Evolutionary conservation across 2,888 invertebrate species (phyloP), one percentile per base, ranked within the genome.

Genomic region (Habroteleia sp.): DNA sequence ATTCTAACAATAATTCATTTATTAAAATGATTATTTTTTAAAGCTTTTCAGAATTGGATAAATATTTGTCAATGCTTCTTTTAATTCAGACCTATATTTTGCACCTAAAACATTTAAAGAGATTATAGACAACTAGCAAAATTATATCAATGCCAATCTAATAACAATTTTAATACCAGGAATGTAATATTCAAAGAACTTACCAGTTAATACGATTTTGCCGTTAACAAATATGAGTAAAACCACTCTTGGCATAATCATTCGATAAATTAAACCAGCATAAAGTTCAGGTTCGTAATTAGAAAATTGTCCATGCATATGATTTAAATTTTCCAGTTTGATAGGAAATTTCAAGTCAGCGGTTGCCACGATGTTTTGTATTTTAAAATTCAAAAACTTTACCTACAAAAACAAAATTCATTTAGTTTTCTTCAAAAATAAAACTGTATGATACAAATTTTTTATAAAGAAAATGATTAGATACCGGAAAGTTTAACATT

Each of bases 241-340:
- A 2, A 99, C 99, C 78, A 99, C 94, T 79, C 97, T 93, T 0
- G 99, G 99, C 83, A 96, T 95, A 31, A 99, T 96, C 97, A 99
- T 96, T 82, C 99, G 92, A 88, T 99, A 99, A 63, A 99, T 97
- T 20, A 99, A 91, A n/a, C 99, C 99, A 3, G 99, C 98, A 89
- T 99, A 99, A 58, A 99, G 90, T 89, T 99, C 99, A 0, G 99
- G 99, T 89, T 99, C 99, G 86, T 99, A 99, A 52, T 96, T 95
- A 92, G 89, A 95, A 93, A 89, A 93, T 93, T 87, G 94, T 92
- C 68, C 94, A 92, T 39, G 95, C 93, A 33, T 94, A 92, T 78
- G 95, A 94, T 89, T 90, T 93, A 82, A 90, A 92, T 80, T 95
- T 93, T 89, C 95, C 93, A 48, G 92, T 93, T 83, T 92, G 92